A percentile compares a stretch with the other conserved stretches of the same genome.
These are phyloP conservation scores for Eonycteris spelaea DNA, from an alignment of 2,113 vertebrate genomes.

Conservation along the genomic window DNA sequence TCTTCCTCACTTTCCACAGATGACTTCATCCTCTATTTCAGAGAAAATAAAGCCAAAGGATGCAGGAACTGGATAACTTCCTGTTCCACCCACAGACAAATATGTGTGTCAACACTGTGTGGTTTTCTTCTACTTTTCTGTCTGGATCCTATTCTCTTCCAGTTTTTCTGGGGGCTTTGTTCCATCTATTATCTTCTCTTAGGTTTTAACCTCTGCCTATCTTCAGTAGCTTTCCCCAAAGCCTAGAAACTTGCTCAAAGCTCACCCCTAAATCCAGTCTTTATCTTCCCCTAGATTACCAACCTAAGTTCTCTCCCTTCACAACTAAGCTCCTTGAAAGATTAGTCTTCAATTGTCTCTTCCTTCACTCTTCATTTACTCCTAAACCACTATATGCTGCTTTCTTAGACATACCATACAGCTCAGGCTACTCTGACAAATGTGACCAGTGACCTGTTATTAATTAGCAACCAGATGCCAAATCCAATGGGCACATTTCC, in stretches of 20 bases:
- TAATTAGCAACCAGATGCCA: background rate
- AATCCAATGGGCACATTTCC: background rate
- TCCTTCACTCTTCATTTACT: background rate
- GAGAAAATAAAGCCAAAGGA: slow-evolving; percentile 5
- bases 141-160: background rate
- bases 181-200: background rate
- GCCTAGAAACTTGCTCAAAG: background rate
- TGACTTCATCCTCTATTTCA: slow-evolving; percentile 42
- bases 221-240: background rate
- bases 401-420: background rate
- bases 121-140: slow-evolving; percentile 35
- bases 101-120: background rate
- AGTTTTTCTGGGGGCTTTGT: background rate
- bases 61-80: slow-evolving; percentile 27
- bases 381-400: background rate
- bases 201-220: background rate
- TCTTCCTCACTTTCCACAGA: slow-evolving; percentile 32
- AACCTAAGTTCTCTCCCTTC: background rate
- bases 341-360: background rate
- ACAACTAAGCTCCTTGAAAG: background rate
- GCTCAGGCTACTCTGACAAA: background rate
- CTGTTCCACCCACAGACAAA: slow-evolving; percentile 13
- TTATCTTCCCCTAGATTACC: background rate
- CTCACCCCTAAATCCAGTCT: background rate
- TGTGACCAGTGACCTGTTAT: background rate